Conservation (phyloP, 2,888 invertebrate genomes). For the Habrosyne pyritoides region DNA sequence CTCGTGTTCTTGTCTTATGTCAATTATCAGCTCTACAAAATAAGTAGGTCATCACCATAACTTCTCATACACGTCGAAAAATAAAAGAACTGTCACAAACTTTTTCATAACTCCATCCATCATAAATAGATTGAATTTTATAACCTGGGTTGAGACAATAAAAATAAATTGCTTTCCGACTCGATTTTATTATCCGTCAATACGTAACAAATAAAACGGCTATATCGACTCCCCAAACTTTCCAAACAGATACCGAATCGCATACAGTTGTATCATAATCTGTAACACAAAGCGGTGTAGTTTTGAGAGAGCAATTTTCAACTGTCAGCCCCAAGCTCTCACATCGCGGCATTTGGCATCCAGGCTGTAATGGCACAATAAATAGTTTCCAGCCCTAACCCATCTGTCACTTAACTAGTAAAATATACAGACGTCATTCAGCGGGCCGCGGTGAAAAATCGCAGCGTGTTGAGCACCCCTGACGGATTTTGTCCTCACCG, state of each 20-base stretch:
- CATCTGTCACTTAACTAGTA: constrained; percentile 83
- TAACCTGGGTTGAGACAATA: constrained; percentile 62
- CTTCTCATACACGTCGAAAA: neutral
- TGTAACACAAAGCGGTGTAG: constrained; percentile 45
- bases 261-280: constrained; percentile 53
- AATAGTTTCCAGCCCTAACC: constrained; percentile 79
- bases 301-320: constrained; percentile 66
- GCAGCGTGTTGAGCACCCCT: constrained; percentile 68
- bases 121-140: constrained; percentile 78
- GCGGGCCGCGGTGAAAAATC: constrained; percentile 76
- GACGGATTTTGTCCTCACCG: constrained; percentile 26
- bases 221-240: constrained; percentile 40
- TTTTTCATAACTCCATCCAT: constrained; percentile 32
- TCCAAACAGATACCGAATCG: constrained; percentile 19
- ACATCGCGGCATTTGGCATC: constrained; percentile 67
- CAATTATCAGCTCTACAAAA: neutral
- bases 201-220: constrained; percentile 67
- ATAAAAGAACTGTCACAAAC: neutral
- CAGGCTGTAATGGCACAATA: constrained; percentile 78
- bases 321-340: constrained; percentile 69
- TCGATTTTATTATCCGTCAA: constrained; percentile 66
- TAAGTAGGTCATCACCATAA: neutral
- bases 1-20: neutral
- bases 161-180: constrained; percentile 66
- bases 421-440: constrained; percentile 82